A percentile compares a stretch with the other conserved stretches of the same genome.
Conservation (phyloP, 2,797 vertebrate genomes). For the Poecilia wingei region DNA sequence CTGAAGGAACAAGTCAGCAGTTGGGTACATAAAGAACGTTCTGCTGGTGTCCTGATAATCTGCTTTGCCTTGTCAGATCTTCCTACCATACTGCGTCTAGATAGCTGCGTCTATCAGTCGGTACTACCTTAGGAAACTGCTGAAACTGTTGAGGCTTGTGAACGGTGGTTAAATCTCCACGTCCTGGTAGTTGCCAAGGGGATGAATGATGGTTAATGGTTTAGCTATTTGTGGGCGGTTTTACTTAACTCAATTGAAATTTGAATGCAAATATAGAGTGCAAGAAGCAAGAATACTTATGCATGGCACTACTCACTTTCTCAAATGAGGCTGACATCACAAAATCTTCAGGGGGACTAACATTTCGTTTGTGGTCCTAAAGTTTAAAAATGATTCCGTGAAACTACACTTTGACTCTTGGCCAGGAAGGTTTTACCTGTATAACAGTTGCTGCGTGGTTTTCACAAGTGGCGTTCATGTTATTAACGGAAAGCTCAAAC, state of each 20-base stretch:
- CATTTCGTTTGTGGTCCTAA: neutral
- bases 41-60: too few relatives aligned
- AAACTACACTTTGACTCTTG: neutral
- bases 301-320: neutral
- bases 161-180: too few relatives aligned
- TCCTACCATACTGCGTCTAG: too few relatives aligned
- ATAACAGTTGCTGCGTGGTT: constrained; percentile 84
- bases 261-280: neutral
- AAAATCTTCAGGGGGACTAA: neutral
- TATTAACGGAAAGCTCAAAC: constrained; percentile 19
- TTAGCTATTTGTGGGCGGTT: too few relatives aligned
- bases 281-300: neutral
- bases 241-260: neutral
- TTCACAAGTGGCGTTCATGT: constrained; percentile 14
- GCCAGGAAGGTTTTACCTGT: constrained; percentile 82
- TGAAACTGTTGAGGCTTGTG: too few relatives aligned
- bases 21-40: too few relatives aligned
- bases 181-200: too few relatives aligned
- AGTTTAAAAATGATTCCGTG: neutral
- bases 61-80: too few relatives aligned
- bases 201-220: too few relatives aligned
- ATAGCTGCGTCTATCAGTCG: too few relatives aligned
- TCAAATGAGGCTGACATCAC: neutral
- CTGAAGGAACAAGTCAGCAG: too few relatives aligned
- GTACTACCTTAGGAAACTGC: too few relatives aligned